These are phyloP conservation scores for Theretra japonica DNA, from an alignment of 2,888 invertebrate genomes.

Conservation along the genomic window DNA sequence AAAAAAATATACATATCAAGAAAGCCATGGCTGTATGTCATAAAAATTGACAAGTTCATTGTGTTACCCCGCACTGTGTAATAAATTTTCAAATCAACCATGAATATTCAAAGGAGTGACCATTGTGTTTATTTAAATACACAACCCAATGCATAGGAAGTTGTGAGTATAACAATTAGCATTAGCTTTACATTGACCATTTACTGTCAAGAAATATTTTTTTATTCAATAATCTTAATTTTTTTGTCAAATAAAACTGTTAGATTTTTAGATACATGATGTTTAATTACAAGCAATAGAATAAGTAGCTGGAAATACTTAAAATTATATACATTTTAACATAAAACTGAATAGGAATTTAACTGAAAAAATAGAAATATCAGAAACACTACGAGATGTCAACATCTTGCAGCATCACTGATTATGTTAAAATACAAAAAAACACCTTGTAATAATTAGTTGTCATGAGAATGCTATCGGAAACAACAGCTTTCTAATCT, in stretches of 20 bases:
- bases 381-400: too few relatives aligned
- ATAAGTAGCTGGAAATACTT: too few relatives aligned
- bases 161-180: slow-evolving; percentile 64
- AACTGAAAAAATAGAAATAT: too few relatives aligned
- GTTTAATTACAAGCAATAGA: too few relatives aligned
- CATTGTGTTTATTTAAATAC: slow-evolving; percentile 51
- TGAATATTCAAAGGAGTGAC: slow-evolving; percentile 48
- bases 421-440: slow-evolving; percentile 14
- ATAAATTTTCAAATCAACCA: slow-evolving; percentile 52
- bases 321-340: too few relatives aligned
- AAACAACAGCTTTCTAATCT: slow-evolving; percentile 19
- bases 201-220: background rate
- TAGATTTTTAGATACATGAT: too few relatives aligned
- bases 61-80: slow-evolving; percentile 42
- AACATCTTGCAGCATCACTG: background rate
- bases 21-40: slow-evolving; percentile 59
- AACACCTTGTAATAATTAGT: slow-evolving; percentile 12
- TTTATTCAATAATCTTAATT: too few relatives aligned
- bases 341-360: too few relatives aligned
- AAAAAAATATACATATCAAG: slow-evolving; percentile 50
- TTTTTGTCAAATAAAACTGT: too few relatives aligned
- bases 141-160: slow-evolving; percentile 72
- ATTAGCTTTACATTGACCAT: slow-evolving; percentile 28
- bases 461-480: slow-evolving; percentile 18
- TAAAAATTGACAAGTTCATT: slow-evolving; percentile 68